Base-by-base conservation (phyloP, 2,113 vertebrate genomes). In the Ictalurus furcatus region DNA sequence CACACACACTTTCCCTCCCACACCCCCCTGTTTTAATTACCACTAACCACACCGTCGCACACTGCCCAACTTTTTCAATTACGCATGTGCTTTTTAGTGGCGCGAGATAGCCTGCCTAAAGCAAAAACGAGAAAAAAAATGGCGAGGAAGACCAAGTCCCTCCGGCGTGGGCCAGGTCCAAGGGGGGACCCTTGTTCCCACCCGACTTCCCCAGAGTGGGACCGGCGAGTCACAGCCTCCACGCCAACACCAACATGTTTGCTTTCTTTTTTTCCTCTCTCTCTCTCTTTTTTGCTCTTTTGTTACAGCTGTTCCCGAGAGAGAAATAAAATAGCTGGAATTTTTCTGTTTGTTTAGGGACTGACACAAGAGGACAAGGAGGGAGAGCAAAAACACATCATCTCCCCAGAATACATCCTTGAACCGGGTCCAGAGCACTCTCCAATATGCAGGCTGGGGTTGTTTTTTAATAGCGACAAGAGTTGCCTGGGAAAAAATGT, bases 231-330 rank as follows among this genome's bases (percentile, higher is more conserved):
- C 84, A n/a, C 86, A 86, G 88, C 92, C 92, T 91, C 69, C 76
- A 16, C 86, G 95, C 95, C 95, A 96, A 96, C 85, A 94, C 92
- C 94, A 95, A 95, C 94, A 96, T 94, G 92, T 95, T 95, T 95
- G 92, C 93, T 93, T 94, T 94, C 90, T 92, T 2, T 58, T 71
- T 73, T 63, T 17, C 19, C 48, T 12, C 40, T 16, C 11, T 40
- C 34, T 65, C 85, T 86, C 85, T n/a, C 88, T 93, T 86, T 93
- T 92, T 94, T 91, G 90, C 93, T 89, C 94, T 95, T 95, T 95
- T 96, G 95, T 96, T 94, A 92, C 88, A 90, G 93, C 89, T 90
- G 92, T 93, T 93, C 95, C 93, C 95, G 88, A 85, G 94, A 95
- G 95, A 90, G 93, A 92, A 92, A 94, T 94, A 94, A 95, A 92